Evolutionary conservation across 1,140 invertebrate species (phyloP).

Genomic region (Lepidurus arcticus): DNA sequence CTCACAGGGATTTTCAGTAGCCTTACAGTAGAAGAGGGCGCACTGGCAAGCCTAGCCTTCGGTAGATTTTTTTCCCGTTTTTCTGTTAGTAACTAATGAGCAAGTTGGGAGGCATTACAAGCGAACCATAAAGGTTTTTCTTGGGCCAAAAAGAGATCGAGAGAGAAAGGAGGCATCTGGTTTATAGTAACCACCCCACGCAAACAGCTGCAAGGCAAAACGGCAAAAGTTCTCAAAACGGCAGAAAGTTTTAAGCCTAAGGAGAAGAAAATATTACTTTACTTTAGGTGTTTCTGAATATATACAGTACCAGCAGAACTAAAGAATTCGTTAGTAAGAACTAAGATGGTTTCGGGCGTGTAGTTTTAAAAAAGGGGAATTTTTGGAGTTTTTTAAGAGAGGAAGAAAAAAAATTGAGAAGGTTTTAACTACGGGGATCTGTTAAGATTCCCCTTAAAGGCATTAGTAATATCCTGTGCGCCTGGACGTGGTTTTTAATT

Average conservation of each 20-base stretch:
- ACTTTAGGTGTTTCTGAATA: not conserved
- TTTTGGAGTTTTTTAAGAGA: not conserved
- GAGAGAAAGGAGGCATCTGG: not conserved
- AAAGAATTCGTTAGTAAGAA: not conserved
- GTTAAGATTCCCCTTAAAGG: slow-evolving; percentile 1
- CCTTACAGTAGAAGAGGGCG: not conserved
- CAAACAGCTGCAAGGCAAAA: slow-evolving; percentile 10
- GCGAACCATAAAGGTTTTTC: not conserved
- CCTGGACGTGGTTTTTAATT: slow-evolving; percentile 5
- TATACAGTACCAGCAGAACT: not conserved
- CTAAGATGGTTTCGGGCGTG: not conserved
- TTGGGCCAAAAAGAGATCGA: not conserved
- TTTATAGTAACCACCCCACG: not conserved
- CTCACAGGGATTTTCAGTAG: not conserved
- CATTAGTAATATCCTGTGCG: not conserved
- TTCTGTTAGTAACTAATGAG: not conserved
- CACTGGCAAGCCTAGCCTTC: not conserved
- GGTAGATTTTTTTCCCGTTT: not conserved
- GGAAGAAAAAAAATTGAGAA: not conserved
- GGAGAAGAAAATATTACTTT: not conserved
- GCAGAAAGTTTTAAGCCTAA: not conserved
- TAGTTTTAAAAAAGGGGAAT: not conserved
- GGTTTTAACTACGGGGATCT: not conserved
- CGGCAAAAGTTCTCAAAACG: not conserved
- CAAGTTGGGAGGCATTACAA: slow-evolving; percentile 1